Conservation (phyloP, 1,140 invertebrate genomes). For the Teleogryllus occipitalis region DNA sequence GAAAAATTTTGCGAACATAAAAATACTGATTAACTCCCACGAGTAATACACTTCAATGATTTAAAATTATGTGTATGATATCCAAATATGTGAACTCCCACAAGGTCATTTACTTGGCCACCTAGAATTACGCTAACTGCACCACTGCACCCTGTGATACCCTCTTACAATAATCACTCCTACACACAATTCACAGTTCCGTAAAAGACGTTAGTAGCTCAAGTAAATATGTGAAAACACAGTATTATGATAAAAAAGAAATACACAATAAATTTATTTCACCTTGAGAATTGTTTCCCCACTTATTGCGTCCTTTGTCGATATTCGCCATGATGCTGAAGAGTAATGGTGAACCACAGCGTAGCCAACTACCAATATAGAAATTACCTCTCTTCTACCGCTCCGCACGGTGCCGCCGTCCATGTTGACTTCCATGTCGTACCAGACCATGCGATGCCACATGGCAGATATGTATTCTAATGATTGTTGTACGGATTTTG, state of each 20-base stretch:
- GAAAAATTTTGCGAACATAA: slow-evolving; percentile 15
- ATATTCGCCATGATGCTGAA: slow-evolving; percentile 41
- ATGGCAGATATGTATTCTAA: slow-evolving; percentile 43
- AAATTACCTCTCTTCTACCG: slow-evolving; percentile 19
- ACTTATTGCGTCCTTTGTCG: slow-evolving; percentile 46
- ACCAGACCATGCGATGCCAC: slow-evolving; percentile 15
- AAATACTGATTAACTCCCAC: neutral
- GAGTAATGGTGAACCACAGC: slow-evolving; percentile 3
- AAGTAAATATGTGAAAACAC: neutral
- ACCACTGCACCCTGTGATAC: neutral
- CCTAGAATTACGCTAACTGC: slow-evolving; percentile 3
- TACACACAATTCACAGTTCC: slow-evolving; percentile 4
- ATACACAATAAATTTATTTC: slow-evolving; percentile 20
- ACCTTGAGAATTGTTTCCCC: slow-evolving; percentile 43
- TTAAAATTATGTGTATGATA: slow-evolving; percentile 2
- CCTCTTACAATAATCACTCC: neutral
- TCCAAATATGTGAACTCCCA: neutral
- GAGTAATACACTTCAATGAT: neutral
- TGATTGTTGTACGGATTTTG: slow-evolving; percentile 1
- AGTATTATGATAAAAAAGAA: neutral
- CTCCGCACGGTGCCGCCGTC: neutral
- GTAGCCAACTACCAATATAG: neutral
- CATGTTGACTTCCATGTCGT: neutral
- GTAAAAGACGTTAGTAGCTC: neutral
- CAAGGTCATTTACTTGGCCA: slow-evolving; percentile 3